Conservation (phyloP, 2,888 invertebrate genomes). For the Uropetala carovei region DNA sequence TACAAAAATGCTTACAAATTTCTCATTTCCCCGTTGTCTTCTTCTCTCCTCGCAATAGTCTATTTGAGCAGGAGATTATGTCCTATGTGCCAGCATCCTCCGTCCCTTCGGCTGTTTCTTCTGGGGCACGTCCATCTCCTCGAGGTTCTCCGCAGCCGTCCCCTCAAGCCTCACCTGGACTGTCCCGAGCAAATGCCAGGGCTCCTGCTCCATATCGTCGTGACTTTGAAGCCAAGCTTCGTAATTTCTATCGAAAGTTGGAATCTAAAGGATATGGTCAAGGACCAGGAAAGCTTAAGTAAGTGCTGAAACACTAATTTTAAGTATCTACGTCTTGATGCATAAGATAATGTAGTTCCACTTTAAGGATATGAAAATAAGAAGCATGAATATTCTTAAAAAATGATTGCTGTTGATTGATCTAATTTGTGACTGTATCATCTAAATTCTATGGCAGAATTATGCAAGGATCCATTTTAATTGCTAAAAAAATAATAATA, state of each 20-base stretch:
- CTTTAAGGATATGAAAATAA: no score
- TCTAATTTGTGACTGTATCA: no score
- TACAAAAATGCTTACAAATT: background rate
- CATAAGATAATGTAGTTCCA: no score
- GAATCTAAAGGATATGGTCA: constrained; percentile 98
- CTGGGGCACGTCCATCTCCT: constrained; percentile 75
- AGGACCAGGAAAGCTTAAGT: constrained; percentile 98
- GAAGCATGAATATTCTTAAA: no score
- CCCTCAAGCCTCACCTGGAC: constrained; percentile 88
- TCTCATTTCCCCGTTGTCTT: background rate
- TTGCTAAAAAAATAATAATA: no score
- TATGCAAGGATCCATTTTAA: no score
- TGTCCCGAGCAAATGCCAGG: constrained; percentile 82
- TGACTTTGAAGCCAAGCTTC: constrained; percentile 96
- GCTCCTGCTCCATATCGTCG: constrained; percentile 94
- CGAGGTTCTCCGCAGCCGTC: constrained; percentile 82
- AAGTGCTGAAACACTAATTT: constrained; percentile 73
- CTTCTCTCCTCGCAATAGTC: constrained; percentile 79
- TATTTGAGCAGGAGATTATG: constrained; percentile 99
- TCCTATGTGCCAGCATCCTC: constrained; percentile 88
- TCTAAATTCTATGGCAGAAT: no score
- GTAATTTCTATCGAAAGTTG: constrained; percentile 95
- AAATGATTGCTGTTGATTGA: no score
- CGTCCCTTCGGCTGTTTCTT: constrained; percentile 72
- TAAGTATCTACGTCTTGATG: no score